Conservation (phyloP, 1,140 invertebrate species). For the Cydia strobilella region DNA sequence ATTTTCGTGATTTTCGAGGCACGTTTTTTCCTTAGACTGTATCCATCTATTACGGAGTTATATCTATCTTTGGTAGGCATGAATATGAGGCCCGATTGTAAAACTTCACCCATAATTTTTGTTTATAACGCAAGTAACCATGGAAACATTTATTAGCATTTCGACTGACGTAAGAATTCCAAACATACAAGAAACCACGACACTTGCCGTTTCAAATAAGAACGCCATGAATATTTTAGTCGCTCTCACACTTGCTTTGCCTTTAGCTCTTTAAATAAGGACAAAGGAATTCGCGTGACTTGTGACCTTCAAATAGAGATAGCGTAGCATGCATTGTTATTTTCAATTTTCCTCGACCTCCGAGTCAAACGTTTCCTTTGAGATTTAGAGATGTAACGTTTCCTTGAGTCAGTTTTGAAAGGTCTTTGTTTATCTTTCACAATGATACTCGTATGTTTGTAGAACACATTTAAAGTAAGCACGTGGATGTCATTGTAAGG, state of each 20-base stretch:
- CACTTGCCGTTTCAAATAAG: constrained; percentile 36
- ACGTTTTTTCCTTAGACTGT: too few species aligned
- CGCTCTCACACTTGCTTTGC: neutral
- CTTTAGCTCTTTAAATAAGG: neutral
- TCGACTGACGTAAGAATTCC: constrained; percentile 38
- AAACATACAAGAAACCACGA: constrained; percentile 6
- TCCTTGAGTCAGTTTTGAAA: neutral
- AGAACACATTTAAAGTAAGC: neutral
- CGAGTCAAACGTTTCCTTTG: constrained; percentile 36
- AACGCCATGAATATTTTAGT: constrained; percentile 37
- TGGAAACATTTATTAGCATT: constrained; percentile 43
- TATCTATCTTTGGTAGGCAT: too few species aligned
- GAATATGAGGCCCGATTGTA: neutral
- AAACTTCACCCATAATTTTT: constrained; percentile 56
- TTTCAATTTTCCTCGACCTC: constrained; percentile 38
- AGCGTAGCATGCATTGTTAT: constrained; percentile 34
- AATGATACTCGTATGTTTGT: neutral
- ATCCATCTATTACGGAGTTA: too few species aligned
- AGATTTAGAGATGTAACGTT: constrained; percentile 4
- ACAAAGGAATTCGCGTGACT: neutral
- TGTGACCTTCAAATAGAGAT: constrained; percentile 33
- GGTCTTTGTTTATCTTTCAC: neutral
- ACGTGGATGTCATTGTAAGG: too few species aligned
- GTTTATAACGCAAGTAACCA: constrained; percentile 59
- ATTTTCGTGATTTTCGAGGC: too few species aligned